phyloP scores from a whole-genome alignment of 2,888 invertebrate genomes.

The Hartigia nigra region DNA sequence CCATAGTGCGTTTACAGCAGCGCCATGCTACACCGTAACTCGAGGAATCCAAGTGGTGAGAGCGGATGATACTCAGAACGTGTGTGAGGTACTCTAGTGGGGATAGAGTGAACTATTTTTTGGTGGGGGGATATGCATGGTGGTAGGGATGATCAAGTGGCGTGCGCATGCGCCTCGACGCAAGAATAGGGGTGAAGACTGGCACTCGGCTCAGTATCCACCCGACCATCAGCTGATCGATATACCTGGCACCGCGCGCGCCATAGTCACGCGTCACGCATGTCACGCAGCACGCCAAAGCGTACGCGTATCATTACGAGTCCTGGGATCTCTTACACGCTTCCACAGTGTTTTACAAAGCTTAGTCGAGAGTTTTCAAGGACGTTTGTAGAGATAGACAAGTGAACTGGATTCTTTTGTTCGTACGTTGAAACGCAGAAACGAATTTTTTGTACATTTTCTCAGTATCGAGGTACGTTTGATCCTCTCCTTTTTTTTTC shows the following conservation, averaged over 20 bases:
- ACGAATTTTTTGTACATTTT: not conserved
- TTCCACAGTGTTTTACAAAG: not conserved
- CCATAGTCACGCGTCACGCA: slow-evolving; percentile 9
- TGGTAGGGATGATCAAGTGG: not conserved
- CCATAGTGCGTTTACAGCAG: not conserved
- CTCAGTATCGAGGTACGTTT: not conserved
- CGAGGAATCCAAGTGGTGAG: slow-evolving; percentile 6
- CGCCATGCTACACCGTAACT: slow-evolving; percentile 1
- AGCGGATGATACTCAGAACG: not conserved
- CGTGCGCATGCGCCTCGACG: slow-evolving; percentile 48
- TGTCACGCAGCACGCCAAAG: slow-evolving; percentile 9
- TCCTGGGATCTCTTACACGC: not conserved
- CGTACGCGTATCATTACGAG: not conserved
- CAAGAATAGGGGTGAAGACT: slow-evolving; percentile 58
- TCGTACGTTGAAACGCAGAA: not conserved
- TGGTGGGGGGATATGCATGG: not conserved
- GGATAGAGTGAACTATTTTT: not conserved
- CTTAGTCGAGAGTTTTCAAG: not conserved
- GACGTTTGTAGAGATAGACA: not conserved
- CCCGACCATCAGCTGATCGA: slow-evolving; percentile 64
- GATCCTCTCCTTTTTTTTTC: not conserved
- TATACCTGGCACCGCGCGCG: slow-evolving; percentile 38
- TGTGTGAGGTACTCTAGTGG: not conserved
- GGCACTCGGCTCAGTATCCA: slow-evolving; percentile 60
- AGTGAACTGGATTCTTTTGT: not conserved